Conservation (phyloP, 2,888 invertebrate genomes). For the Tinea semifulvella region DNA sequence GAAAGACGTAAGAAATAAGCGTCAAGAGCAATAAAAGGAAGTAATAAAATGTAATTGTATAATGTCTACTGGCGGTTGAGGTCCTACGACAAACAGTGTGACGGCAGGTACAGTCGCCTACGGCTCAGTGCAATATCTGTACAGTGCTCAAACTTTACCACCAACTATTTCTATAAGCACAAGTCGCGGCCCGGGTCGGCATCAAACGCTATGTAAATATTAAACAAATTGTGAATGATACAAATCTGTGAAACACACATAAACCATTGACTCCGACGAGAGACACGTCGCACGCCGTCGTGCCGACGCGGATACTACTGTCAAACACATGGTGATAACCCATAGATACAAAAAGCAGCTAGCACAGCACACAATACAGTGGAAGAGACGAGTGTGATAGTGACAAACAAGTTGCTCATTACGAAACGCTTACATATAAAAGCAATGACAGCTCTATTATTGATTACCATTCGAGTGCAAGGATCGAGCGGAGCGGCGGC, state of each 20-base stretch:
- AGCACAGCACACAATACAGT: slow-evolving; percentile 66
- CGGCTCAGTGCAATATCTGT: slow-evolving; percentile 10
- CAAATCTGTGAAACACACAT: slow-evolving; percentile 10
- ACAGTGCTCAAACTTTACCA: slow-evolving; percentile 8
- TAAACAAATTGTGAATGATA: slow-evolving; percentile 8
- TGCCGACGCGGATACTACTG: slow-evolving; percentile 54
- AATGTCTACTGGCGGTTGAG: slow-evolving; percentile 9
- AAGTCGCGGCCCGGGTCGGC: slow-evolving; percentile 4
- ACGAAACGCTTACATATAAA: slow-evolving; percentile 54
- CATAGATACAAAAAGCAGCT: slow-evolving; percentile 67
- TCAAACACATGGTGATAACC: slow-evolving; percentile 57
- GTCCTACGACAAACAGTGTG: slow-evolving; percentile 10
- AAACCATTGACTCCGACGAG: not conserved
- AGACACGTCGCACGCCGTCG: slow-evolving; percentile 24
- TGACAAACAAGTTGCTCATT: slow-evolving; percentile 61
- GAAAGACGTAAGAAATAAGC: slow-evolving; percentile 12
- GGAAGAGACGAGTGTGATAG: slow-evolving; percentile 63
- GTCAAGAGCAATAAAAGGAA: slow-evolving; percentile 13
- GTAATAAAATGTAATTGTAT: slow-evolving; percentile 12
- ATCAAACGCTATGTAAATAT: slow-evolving; percentile 1
- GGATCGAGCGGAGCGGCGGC: slow-evolving; percentile 15
- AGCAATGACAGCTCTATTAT: slow-evolving; percentile 68
- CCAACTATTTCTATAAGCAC: slow-evolving; percentile 13
- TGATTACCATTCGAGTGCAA: slow-evolving; percentile 39
- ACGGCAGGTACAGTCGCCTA: slow-evolving; percentile 3